Evolutionary conservation across 2,797 vertebrate species (phyloP).

Genomic region (Fratercula arctica): DNA sequence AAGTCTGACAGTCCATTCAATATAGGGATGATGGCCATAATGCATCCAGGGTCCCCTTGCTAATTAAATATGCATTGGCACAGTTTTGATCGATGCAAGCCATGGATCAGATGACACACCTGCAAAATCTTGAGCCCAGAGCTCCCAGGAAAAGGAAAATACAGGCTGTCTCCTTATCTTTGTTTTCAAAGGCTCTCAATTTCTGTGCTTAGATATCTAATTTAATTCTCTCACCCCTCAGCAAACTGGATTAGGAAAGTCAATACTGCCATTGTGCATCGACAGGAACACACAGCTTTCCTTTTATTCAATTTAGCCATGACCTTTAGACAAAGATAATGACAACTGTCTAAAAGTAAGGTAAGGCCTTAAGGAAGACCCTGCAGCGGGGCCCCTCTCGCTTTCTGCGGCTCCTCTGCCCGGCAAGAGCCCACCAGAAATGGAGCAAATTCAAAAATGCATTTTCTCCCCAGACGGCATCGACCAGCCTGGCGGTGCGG

Average conservation of each 20-base stretch:
- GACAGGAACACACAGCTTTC: constrained; percentile 85
- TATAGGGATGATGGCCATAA: constrained; percentile 85
- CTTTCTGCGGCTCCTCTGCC: not conserved
- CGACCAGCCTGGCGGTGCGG: fast-evolving
- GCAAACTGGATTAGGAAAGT: constrained; percentile 89
- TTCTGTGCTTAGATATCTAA: constrained; percentile 87
- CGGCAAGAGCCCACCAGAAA: not conserved
- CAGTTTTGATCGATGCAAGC: constrained; percentile 93
- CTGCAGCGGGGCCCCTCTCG: constrained; percentile 27
- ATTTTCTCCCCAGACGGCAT: not conserved
- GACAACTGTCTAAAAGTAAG: constrained; percentile 84
- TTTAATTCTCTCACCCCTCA: constrained; percentile 89
- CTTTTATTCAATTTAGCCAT: constrained; percentile 87
- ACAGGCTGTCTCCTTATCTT: constrained; percentile 84
- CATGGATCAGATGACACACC: constrained; percentile 91
- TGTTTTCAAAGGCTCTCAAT: constrained; percentile 87
- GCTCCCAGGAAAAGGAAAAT: constrained; percentile 83
- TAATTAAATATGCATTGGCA: constrained; percentile 99
- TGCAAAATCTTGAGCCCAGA: constrained; percentile 88
- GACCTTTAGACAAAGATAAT: constrained; percentile 88
- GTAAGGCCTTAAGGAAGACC: constrained; percentile 76
- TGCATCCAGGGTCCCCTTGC: constrained; percentile 86
- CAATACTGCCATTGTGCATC: constrained; percentile 87
- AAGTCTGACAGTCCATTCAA: constrained; percentile 89
- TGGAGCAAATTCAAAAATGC: not conserved